Conservation (phyloP, 2,888 invertebrate species). For the Phytoseiulus persimilis region DNA sequence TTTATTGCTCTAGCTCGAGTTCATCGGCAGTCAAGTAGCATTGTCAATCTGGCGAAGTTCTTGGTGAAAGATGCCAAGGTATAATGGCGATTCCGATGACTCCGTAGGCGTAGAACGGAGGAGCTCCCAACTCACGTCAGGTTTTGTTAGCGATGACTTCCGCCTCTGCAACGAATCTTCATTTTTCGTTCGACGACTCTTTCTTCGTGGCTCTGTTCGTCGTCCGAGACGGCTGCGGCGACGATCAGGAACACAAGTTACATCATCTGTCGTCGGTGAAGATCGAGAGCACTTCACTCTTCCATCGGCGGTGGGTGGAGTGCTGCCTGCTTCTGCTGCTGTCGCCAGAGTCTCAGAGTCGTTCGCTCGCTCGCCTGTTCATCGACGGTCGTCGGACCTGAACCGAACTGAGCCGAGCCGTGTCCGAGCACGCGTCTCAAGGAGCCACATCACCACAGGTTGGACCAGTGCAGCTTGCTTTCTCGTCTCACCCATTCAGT, state of each 20-base stretch:
- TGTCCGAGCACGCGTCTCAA: not conserved
- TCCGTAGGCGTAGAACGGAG: not conserved
- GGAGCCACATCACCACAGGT: not conserved
- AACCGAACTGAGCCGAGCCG: not conserved
- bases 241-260: not conserved
- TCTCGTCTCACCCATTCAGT: not conserved
- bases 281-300: constrained; percentile 5
- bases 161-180: not conserved
- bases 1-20: too few relatives aligned
- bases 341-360: not conserved
- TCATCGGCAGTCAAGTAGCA: too few relatives aligned
- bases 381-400: not conserved
- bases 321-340: not conserved
- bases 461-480: not conserved
- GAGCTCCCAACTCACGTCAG: not conserved
- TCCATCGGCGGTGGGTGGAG: not conserved
- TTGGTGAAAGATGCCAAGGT: too few relatives aligned
- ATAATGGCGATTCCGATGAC: not conserved
- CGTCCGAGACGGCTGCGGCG: not conserved
- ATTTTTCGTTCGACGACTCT: not conserved
- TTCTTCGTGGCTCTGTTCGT: not conserved
- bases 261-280: not conserved
- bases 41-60: too few relatives aligned
- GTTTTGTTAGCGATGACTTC: too few relatives aligned
- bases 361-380: not conserved